These are phyloP conservation scores for Acanthoscelides obtectus DNA, from an alignment of 2,888 invertebrate genomes.

Conservation along the genomic window DNA sequence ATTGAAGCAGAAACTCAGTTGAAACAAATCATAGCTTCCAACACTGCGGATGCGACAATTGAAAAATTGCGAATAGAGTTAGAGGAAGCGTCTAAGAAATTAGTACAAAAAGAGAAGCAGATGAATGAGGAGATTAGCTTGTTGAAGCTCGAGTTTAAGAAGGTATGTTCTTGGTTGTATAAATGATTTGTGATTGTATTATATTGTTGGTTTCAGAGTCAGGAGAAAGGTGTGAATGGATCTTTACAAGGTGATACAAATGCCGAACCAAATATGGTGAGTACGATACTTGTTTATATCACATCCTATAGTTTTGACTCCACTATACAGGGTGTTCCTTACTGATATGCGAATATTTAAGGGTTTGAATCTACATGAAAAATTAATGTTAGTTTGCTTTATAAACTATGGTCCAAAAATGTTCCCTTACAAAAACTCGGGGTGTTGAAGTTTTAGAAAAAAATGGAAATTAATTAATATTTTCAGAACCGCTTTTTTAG, in stretches of 20 bases:
- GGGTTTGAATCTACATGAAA: no score
- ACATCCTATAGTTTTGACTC: no score
- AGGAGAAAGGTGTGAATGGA: background rate
- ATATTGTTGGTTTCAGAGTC: background rate
- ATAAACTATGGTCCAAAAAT: no score
- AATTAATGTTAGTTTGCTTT: no score
- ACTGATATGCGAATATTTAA: no score
- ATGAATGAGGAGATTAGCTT: constrained; percentile 24
- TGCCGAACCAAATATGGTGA: background rate
- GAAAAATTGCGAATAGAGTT: constrained; percentile 10
- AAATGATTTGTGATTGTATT: background rate
- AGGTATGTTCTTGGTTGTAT: constrained; percentile 18
- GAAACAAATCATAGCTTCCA: background rate
- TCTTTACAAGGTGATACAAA: background rate
- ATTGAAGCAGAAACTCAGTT: constrained; percentile 6
- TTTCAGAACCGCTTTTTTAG: no score
- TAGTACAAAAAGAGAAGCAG: constrained; percentile 13
- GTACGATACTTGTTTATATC: no score
- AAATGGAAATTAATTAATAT: no score
- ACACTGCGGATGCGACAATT: background rate
- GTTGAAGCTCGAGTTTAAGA: constrained; percentile 26
- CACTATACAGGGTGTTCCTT: no score
- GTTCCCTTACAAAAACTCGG: no score
- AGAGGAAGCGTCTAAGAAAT: background rate
- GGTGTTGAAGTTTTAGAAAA: no score